phyloP scores from a whole-genome alignment of 2,888 invertebrate genomes.

The Drosophila emarginata region DNA sequence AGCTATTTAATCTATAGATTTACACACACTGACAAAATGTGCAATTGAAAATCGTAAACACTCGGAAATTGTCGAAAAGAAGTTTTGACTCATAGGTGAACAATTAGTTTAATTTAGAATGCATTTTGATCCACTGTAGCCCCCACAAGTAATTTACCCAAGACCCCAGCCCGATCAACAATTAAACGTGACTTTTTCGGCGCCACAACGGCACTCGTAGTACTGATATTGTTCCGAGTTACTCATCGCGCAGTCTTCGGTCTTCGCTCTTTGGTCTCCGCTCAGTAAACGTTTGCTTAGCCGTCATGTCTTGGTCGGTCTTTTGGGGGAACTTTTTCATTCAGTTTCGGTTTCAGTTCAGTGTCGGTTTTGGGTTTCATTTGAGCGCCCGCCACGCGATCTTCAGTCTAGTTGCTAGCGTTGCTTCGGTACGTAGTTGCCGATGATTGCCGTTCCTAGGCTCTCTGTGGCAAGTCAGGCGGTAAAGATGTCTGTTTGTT shows the following conservation, averaged over 20 bases:
- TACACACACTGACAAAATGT: neutral
- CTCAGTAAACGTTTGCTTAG: slow-evolving; percentile 25
- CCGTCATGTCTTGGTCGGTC: neutral
- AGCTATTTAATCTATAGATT: neutral
- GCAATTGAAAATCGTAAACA: neutral
- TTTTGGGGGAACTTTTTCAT: slow-evolving; percentile 38
- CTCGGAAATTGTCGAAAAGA: neutral
- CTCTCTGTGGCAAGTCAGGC: slow-evolving; percentile 25
- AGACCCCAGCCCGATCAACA: slow-evolving; percentile 20
- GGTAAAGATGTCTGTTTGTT: slow-evolving; percentile 31
- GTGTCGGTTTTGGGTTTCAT: slow-evolving; percentile 52
- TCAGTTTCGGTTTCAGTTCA: slow-evolving; percentile 59
- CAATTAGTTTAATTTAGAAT: neutral
- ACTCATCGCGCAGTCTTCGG: slow-evolving; percentile 32
- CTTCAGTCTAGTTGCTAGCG: slow-evolving; percentile 51
- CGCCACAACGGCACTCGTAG: slow-evolving; percentile 44
- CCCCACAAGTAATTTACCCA: slow-evolving; percentile 16
- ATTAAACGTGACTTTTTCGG: slow-evolving; percentile 41
- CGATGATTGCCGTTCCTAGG: neutral
- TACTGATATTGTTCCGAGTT: slow-evolving; percentile 36
- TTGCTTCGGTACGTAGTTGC: slow-evolving; percentile 13
- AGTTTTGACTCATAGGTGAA: neutral
- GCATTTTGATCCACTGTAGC: slow-evolving; percentile 19
- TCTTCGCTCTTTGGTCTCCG: slow-evolving; percentile 25
- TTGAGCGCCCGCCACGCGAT: slow-evolving; percentile 70